These are phyloP conservation scores for Ips typographus DNA, from an alignment of 1,140 invertebrate genomes.

Conservation along the genomic window DNA sequence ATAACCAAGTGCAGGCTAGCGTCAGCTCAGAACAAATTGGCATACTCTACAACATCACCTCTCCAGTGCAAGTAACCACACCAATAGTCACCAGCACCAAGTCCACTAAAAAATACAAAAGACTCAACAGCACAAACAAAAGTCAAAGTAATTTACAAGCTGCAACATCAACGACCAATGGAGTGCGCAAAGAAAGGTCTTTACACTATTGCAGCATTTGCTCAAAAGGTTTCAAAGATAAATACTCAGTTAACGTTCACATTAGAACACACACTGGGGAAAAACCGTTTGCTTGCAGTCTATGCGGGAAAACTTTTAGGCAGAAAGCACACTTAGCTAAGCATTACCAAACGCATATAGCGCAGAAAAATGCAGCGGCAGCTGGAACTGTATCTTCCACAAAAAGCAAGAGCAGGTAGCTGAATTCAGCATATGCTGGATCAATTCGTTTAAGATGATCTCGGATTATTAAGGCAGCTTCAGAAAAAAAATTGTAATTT, in stretches of 20 bases:
- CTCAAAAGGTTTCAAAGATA: slow-evolving; percentile 91
- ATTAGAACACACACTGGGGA: slow-evolving; percentile 89
- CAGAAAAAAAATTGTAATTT: background rate
- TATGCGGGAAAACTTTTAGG: slow-evolving; percentile 88
- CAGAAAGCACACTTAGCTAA: slow-evolving; percentile 97
- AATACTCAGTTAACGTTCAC: slow-evolving; percentile 91
- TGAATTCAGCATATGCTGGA: slow-evolving; percentile 12
- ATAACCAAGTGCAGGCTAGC: slow-evolving; percentile 54
- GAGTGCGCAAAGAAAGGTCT: slow-evolving; percentile 76
- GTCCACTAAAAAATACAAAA: slow-evolving; percentile 57
- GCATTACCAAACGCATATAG: slow-evolving; percentile 94
- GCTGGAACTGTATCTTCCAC: slow-evolving; percentile 46
- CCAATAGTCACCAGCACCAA: slow-evolving; percentile 59
- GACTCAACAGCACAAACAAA: slow-evolving; percentile 51
- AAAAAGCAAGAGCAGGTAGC: slow-evolving; percentile 50
- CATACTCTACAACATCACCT: slow-evolving; percentile 47
- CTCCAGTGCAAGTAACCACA: slow-evolving; percentile 49
- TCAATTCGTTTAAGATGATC: background rate
- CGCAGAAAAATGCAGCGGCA: slow-evolving; percentile 64
- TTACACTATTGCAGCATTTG: slow-evolving; percentile 89
- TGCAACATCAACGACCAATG: slow-evolving; percentile 57
- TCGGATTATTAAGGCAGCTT: background rate
- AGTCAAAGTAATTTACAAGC: slow-evolving; percentile 49
- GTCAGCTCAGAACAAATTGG: slow-evolving; percentile 54
- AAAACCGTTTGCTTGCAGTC: slow-evolving; percentile 85